Base-by-base conservation (phyloP, 2,888 invertebrate genomes). In the Caenorhabditis wallacei region DNA sequence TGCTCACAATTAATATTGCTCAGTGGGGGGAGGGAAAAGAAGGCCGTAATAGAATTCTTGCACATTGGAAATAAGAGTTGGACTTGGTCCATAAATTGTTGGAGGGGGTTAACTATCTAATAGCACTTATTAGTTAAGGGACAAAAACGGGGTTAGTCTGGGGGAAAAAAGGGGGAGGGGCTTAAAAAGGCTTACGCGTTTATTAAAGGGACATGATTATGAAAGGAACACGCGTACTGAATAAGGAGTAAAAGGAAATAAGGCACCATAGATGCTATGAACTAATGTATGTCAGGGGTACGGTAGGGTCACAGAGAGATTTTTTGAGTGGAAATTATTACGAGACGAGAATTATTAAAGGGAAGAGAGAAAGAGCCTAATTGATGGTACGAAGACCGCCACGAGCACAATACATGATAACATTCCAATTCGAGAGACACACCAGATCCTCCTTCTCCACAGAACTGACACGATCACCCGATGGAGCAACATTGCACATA, bases 351-450 rank as follows among this genome's bases (percentile, higher is more conserved):
- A 48, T 79, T 79, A 79, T 79, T 79, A 71, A 24, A 48, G 46
- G 48, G 59, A 13, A 11, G 40, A 13, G 40, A 18, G n/a, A 2
- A 18, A 20, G 18, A 46, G 54, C 46, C 59, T 81, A 86, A 56
- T 90, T 89, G 88, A 89, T 89, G 82, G 89, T 90, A 22, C 90
- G 85, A 59, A 90, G 86, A 43, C 90, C 90, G 26, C 89, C 84
- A 24, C 90, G 79, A n/a, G 89, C 89, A 72, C 90, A 90, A 83
- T 90, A 90, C 90, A 90, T 90, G 82, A 90, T 79, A 71, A 90
- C 90, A 64, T 90, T 90, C 90, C 90, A 90, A 74, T 90, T 90
- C 72, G 87, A 88, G 16, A 90, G 83, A 46, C 90, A 90, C 40
- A 90, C 90, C 13, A 90, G 82, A 61, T 90, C 90, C 61, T 87